These are phyloP conservation scores for Stictonetta naevosa DNA, from an alignment of 2,113 vertebrate genomes.

Conservation along the genomic window DNA sequence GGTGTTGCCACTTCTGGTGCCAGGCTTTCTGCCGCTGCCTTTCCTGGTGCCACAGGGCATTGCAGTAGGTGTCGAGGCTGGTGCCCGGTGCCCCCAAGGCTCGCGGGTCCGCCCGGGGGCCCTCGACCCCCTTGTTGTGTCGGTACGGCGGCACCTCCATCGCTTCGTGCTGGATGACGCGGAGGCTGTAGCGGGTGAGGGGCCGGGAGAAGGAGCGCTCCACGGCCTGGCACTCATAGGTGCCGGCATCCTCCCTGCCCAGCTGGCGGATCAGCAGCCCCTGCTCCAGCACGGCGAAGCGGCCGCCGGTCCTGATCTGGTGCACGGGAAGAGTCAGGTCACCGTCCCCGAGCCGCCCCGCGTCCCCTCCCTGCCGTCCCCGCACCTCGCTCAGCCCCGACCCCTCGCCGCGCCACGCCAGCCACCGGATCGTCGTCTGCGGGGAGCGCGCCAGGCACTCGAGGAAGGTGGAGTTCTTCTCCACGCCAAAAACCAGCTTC, in stretches of 20 bases:
- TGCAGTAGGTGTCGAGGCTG: slow-evolving; percentile 81
- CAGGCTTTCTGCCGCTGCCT: slow-evolving; percentile 82
- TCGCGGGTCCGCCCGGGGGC: background rate
- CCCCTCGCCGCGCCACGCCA: slow-evolving; percentile 32
- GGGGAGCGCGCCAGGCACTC: slow-evolving; percentile 79
- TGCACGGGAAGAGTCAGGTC: background rate
- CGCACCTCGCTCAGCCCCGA: slow-evolving; percentile 62
- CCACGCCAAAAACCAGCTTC: slow-evolving; percentile 81
- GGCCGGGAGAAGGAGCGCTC: slow-evolving; percentile 79
- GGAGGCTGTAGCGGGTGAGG: slow-evolving; percentile 77
- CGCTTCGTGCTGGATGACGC: slow-evolving; percentile 73
- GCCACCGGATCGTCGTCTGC: slow-evolving; percentile 78
- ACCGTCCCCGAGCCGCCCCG: accelerated
- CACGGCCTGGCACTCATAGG: slow-evolving; percentile 78
- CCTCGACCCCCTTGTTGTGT: slow-evolving; percentile 19
- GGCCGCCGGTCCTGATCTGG: slow-evolving; percentile 65
- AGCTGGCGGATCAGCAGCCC: slow-evolving; percentile 84
- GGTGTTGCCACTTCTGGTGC: slow-evolving; percentile 80
- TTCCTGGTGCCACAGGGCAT: slow-evolving; percentile 82
- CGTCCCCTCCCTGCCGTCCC: accelerated
- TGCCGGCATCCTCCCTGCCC: slow-evolving; percentile 66
- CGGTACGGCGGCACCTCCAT: slow-evolving; percentile 1
- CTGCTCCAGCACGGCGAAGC: slow-evolving; percentile 69
- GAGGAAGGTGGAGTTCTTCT: slow-evolving; percentile 86
- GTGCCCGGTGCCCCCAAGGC: slow-evolving; percentile 64